phyloP scores from a whole-genome alignment of 2,888 invertebrate genomes.

The Drosophila acutilabella region DNA sequence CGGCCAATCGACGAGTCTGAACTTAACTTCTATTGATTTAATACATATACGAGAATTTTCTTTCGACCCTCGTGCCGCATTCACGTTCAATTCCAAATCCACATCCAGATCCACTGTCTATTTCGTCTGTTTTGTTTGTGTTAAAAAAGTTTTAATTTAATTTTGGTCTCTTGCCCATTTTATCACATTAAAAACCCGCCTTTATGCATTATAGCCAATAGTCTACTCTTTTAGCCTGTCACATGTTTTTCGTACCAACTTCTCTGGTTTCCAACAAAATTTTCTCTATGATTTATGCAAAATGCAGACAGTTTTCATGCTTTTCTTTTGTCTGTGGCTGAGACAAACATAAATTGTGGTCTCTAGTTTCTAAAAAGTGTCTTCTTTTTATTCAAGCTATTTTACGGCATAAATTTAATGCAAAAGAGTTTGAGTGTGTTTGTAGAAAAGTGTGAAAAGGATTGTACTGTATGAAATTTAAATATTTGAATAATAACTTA shows the following conservation, averaged over 20 bases:
- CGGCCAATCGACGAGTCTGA: conserved; percentile 20
- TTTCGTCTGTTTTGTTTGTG: conserved; percentile 49
- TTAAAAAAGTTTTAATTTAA: conserved; percentile 71
- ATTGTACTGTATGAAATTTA: too few species aligned
- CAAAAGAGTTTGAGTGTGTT: too few species aligned
- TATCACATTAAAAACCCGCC: conserved; percentile 72
- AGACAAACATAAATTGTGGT: conserved; percentile 16
- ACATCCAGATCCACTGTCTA: conserved; percentile 1
- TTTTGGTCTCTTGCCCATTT: conserved; percentile 46
- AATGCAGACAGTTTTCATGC: conserved; percentile 28
- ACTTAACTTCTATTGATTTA: conserved; percentile 71
- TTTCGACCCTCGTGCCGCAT: conserved; percentile 27
- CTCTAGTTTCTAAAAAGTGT: not conserved
- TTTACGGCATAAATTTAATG: not conserved
- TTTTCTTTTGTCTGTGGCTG: conserved; percentile 14
- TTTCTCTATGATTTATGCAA: conserved; percentile 47
- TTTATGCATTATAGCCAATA: conserved; percentile 10
- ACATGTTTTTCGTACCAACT: conserved; percentile 3
- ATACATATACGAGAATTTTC: conserved; percentile 71
- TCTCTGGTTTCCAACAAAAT: conserved; percentile 5
- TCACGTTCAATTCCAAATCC: conserved; percentile 15
- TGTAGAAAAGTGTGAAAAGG: too few species aligned
- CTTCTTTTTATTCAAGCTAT: not conserved
- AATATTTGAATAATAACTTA: too few species aligned
- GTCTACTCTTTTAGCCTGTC: conserved; percentile 2